A percentile compares a stretch with the other conserved stretches of the same genome.
These are phyloP conservation scores for Melipona quadrifasciata DNA, from an alignment of 1,140 invertebrate genomes.

Conservation along the genomic window DNA sequence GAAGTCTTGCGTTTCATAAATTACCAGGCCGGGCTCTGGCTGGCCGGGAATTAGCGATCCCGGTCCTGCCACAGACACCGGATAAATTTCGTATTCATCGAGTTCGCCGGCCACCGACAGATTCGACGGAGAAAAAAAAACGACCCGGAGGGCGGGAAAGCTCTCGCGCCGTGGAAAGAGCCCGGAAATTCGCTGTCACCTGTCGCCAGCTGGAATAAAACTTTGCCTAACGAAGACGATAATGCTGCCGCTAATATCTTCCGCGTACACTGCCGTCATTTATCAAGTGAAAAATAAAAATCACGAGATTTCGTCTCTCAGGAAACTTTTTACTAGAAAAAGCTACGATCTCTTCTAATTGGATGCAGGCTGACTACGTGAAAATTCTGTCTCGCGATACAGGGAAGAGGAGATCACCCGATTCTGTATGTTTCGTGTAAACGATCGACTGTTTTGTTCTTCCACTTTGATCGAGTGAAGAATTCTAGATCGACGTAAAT, in stretches of 20 bases:
- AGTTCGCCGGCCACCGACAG: neutral
- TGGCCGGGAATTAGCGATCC: slow-evolving; percentile 10
- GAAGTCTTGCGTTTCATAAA: slow-evolving; percentile 16
- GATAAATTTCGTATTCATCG: slow-evolving; percentile 13
- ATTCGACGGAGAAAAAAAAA: slow-evolving; percentile 10
- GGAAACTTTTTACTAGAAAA: neutral
- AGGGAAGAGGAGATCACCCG: no score
- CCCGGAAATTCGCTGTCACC: neutral
- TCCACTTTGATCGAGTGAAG: no score
- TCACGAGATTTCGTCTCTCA: neutral
- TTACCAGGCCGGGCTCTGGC: neutral
- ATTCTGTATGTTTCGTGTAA: neutral
- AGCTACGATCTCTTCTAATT: neutral
- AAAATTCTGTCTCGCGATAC: no score
- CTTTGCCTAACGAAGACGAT: neutral
- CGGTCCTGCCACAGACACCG: neutral
- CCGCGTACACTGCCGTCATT: neutral
- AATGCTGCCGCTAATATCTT: neutral
- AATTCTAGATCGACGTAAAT: no score
- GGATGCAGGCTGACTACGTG: no score
- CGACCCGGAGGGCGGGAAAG: neutral
- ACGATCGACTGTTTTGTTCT: neutral
- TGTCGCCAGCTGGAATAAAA: neutral
- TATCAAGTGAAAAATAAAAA: neutral
- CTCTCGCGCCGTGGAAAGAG: neutral